Evolutionary conservation across 2,113 vertebrate species (phyloP), one percentile per base, ranked within the genome.

Genomic region (Aythya baeri): DNA sequence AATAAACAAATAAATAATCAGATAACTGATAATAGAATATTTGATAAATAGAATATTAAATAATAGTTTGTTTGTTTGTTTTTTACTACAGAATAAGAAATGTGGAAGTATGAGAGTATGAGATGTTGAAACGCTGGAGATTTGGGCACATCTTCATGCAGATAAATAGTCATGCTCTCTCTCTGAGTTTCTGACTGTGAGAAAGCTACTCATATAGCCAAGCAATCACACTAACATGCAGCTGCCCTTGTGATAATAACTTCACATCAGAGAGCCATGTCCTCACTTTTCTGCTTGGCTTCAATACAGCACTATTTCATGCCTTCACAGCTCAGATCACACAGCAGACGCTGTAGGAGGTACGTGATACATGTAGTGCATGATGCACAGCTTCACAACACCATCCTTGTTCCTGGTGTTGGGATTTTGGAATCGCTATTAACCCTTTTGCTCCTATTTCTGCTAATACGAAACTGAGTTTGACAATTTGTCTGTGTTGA

Each of bases 341-440:
- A 58, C 8, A 67, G 46, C 7, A 67, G 52, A 34, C 1, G 1
- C 44, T 44, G 5, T 29, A n/a, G 31, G n/a, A 88, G 9, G 14
- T 6, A 52, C 10, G 3, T 16, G 31, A 13, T 20, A 14, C 5
- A 15, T 1, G 1, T 2, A 23, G 13, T 34, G 7, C 20, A 13
- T 1, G 17, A 38, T 6, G 38, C 5, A 13, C 14, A 55, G 21
- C 31, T 72, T n/a, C 17, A 55, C 0, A 1, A 13, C 16, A 43
- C 3, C 7, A 16, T 6, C 3, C 12, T 46, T 26, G 8, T 52
- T n/a, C n/a, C 18, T 38, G 9, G 13, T 16, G 4, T 1, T 41
- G 34, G 22, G 32, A 15, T 77, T 76, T 80, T 49, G 34, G 38
- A 77, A 22, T 27, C 21, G 16, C 5, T 73, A 5, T 6, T 68